Percentiles rank a stretch among this genome's conserved stretches.
These are phyloP conservation scores for Yasuhikotakia modesta DNA, from an alignment of 2,797 vertebrate genomes.

Conservation along the genomic window DNA sequence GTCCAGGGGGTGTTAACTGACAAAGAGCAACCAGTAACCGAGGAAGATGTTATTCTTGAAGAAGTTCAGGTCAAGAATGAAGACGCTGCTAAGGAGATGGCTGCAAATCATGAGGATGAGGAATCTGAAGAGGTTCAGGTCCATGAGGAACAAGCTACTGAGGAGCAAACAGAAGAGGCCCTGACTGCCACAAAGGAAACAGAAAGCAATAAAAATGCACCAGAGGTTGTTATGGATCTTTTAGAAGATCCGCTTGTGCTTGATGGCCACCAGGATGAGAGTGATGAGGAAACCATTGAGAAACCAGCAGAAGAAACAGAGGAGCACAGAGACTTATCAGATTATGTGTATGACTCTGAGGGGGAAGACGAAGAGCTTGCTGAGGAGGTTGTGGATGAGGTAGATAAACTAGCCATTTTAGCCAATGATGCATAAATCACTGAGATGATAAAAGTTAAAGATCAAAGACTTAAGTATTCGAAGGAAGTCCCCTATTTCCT, in stretches of 20 bases:
- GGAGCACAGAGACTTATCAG: conserved; percentile 11
- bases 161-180: not conserved
- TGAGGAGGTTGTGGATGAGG: conserved; percentile 14
- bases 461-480: conserved; percentile 36
- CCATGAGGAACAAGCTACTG: not conserved
- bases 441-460: conserved; percentile 1
- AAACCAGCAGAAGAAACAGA: conserved; percentile 1
- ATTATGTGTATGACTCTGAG: conserved; percentile 17
- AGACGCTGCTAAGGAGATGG: conserved; percentile 16
- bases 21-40: conserved; percentile 15
- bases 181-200: not conserved
- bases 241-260: conserved; percentile 21
- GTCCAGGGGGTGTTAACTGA: conserved; percentile 4
- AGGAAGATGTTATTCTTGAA: conserved; percentile 1
- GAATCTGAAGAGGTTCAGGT: conserved; percentile 1
- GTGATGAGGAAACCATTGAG: conserved; percentile 9
- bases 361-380: conserved; percentile 10
- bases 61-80: conserved; percentile 9
- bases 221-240: not conserved
- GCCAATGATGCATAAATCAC: conserved; percentile 5
- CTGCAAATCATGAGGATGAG: not conserved
- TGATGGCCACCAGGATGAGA: not conserved
- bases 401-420: conserved; percentile 17
- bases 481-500: conserved; percentile 7
- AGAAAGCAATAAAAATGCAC: not conserved